Evolutionary conservation across 2,888 invertebrate species (phyloP), one percentile per base, ranked within the genome.

Genomic region (Drosophila planitibia): DNA sequence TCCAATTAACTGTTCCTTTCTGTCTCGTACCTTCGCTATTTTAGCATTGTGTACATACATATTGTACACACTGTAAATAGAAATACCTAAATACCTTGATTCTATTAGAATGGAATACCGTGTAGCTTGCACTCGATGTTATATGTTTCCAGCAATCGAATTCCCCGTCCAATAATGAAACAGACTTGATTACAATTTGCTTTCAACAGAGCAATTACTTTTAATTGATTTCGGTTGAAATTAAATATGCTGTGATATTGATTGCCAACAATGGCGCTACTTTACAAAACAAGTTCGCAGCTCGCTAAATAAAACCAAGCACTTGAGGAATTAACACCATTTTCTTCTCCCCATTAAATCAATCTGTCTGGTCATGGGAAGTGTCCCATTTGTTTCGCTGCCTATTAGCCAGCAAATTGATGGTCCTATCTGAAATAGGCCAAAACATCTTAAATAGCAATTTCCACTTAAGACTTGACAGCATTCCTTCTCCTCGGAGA

Each of bases 41-140:
- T 55, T 19, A 9, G 35, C 9, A 32, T 39, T 52, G 52, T 74
- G 74, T 69, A n/a, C 71, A 54, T 30, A 19, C 7, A 9, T 16
- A 53, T 30, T 39, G 32, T 39, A 39, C 68, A 67, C 37, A 19
- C 19, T 39, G 12, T 19, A 55, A 28, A 28, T 37, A 37, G n/a
- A 39, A 30, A 28, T 47, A 47, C 22, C 33, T 1, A 35, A 33
- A 22, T 55, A 51, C 25, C 25, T 52, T 30, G 53, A 44, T 60
- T 30, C 54, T 47, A 47, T 6, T 47, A 16, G 10, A 25, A 33
- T 35, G n/a, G 12, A 19, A 30, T 16, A 41, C 7, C 19, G 53
- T 51, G 3, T 51, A 51, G 28, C 10, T 51, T 51, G 58, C 75
- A 76, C 77, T 77, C 39, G 65, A 76, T 76, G 77, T 76, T 77